Evolutionary conservation across 2,888 invertebrate genomes (phyloP), one percentile per base, ranked within the genome.

Genomic region (Acleris sparsana): DNA sequence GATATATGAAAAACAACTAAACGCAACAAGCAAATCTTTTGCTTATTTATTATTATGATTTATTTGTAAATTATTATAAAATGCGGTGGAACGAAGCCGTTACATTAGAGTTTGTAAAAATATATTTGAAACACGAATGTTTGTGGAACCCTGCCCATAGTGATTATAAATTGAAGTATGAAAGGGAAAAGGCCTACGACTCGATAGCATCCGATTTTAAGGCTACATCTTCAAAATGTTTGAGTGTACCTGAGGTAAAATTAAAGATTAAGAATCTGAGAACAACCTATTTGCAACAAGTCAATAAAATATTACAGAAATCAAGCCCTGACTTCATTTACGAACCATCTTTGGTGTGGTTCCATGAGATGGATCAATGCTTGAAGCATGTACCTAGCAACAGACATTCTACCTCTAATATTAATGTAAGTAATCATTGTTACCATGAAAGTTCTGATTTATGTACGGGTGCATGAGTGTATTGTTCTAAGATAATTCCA

Each of bases 31-130:
- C 39, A 13, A 39, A 5, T 13, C 13, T 33, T 13, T 39, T 39
- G 13, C 4, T 39, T 39, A 39, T 46, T 46, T 46, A 4, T 3
- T 44, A 44, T n/a, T 46, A 39, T 43, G 6, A 7, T 55, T 49
- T 49, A 20, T 49, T 43, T 55, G 44, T 55, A 20, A 18, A 39
- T 53, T 6, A 46, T 17, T 55, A 52, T 71, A 82, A 64, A 62
- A 91, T 90, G 89, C 81, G 89, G 71, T 93, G 93, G 93, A 84
- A 87, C 71, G 93, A 93, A 79, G 76, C 85, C 51, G 84, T 87
- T 22, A 93, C 93, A 1, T 72, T 88, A 63, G 82, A 87, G 71
- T 93, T 93, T 71, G 92, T 93, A 13, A 92, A 88, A 77, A 79
- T 92, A 61, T 93, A 93, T 76, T 78, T 92, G 61, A 88, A 87